A percentile compares a stretch with the other conserved stretches of the same genome.
phyloP scores from a whole-genome alignment of 2,113 vertebrate species.

The Pelvicachromis taeniatus region DNA sequence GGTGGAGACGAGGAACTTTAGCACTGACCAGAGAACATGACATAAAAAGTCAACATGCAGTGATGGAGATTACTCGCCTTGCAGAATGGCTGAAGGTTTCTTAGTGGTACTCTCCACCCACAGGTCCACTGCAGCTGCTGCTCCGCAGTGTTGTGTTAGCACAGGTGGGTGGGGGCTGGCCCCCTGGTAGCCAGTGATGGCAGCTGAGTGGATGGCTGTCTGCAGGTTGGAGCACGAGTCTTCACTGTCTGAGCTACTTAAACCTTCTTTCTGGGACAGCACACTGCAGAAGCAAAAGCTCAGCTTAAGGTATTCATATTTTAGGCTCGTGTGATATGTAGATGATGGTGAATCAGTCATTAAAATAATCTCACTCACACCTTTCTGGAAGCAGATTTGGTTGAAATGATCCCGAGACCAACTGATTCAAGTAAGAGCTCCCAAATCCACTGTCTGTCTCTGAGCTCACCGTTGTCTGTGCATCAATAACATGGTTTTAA shows the following conservation, averaged over 20 bases:
- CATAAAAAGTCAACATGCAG: background rate
- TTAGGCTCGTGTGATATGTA: accelerated
- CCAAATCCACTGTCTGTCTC: constrained; percentile 70
- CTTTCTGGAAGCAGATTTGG: constrained; percentile 40
- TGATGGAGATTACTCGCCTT: background rate
- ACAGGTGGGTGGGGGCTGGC: background rate
- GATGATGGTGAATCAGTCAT: background rate
- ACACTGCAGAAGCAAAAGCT: background rate
- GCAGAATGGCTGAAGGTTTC: constrained; percentile 2
- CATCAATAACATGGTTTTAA: background rate
- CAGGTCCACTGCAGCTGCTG: constrained; percentile 21
- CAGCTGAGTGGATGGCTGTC: constrained; percentile 46
- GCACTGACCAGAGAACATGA: background rate
- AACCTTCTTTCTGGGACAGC: background rate
- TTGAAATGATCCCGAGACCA: constrained; percentile 30
- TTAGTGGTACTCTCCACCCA: constrained; percentile 56
- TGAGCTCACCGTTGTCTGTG: constrained; percentile 60
- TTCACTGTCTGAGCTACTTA: constrained; percentile 60
- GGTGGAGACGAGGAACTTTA: background rate
- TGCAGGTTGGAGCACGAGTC: constrained; percentile 58
- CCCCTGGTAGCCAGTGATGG: background rate
- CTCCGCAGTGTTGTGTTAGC: constrained; percentile 1
- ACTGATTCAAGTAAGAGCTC: constrained; percentile 59
- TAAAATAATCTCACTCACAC: constrained; percentile 13
- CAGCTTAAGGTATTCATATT: background rate